Evolutionary conservation across 2,888 invertebrate genomes (phyloP), one percentile per base, ranked within the genome.

Genomic region (Plemyria rubiginata): DNA sequence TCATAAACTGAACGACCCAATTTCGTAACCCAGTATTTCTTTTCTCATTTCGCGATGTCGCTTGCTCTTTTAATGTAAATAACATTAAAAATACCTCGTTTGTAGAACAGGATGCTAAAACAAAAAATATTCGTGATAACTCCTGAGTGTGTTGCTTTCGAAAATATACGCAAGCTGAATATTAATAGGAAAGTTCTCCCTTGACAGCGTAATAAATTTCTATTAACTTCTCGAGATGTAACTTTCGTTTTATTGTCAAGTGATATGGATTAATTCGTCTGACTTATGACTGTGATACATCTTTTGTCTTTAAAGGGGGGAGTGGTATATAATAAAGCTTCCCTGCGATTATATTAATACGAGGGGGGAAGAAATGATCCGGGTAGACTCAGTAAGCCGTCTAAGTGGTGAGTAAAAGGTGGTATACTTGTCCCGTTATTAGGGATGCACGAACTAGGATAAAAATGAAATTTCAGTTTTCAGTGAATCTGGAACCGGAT

Each of bases 261-360:
- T 88, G 89, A 89, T 90, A 90, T 86, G 87, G 93, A 91, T 92
- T 93, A 93, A 87, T 92, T 89, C 85, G 78, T 85, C 79, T 91
- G 90, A 92, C 93, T 93, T 90, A 93, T 92, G 87, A 92, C 90
- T 86, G 92, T 85, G 85, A 93, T 94, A 88, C 86, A 90, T 93
- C 87, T 87, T 75, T 84, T 84, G 88, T 86, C 86, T 83, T 80
- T 71, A 73, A 78, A 83, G 79, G 80, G 80, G 84, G 83, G 82
- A 82, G 85, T 49, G 60, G 68, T 87, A 86, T 88, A 88, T 90
- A 92, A 88, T 91, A 88, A 91, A 91, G 90, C 89, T 86, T 88
- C 83, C 80, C 82, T 74, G 84, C 85, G 87, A 90, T 92, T 90
- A 90, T 90, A 92, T 91, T 91, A 92, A 92, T 92, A 91, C 84